phyloP scores from a whole-genome alignment of 2,888 invertebrate species.

The Limnephilus marmoratus region DNA sequence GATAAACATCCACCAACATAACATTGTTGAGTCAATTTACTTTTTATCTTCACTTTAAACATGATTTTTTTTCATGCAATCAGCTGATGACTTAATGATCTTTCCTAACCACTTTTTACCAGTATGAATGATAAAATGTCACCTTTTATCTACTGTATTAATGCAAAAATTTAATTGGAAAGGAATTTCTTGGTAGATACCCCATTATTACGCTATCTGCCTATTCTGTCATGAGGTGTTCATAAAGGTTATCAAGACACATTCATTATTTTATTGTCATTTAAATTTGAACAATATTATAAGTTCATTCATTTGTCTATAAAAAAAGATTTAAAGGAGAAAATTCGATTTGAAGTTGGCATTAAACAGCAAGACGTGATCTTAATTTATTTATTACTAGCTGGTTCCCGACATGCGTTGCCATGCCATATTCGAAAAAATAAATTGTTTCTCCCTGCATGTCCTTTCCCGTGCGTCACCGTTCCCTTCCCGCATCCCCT shows the following conservation, averaged over 20 bases:
- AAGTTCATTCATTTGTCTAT: not conserved
- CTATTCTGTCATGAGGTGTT: not conserved
- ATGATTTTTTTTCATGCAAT: not conserved
- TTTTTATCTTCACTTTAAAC: not conserved
- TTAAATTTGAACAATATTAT: not conserved
- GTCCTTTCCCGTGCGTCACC: too few species aligned
- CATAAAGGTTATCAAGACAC: not conserved
- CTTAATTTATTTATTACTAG: not conserved
- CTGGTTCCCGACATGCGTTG: too few species aligned
- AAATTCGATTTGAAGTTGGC: not conserved
- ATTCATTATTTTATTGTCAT: not conserved
- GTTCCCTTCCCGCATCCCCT: too few species aligned
- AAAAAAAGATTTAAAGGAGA: not conserved
- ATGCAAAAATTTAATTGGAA: not conserved
- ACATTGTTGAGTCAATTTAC: not conserved
- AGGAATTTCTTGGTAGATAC: not conserved
- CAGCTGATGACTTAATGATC: slow-evolving; percentile 2
- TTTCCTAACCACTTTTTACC: not conserved
- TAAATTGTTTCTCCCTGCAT: too few species aligned
- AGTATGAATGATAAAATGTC: not conserved
- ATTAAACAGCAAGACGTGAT: not conserved
- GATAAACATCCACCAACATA: not conserved
- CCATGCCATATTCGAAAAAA: too few species aligned
- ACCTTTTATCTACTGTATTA: not conserved
- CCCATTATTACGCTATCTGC: not conserved